phyloP scores from a whole-genome alignment of 2,797 vertebrate genomes.

The Phalanger gymnotis region DNA sequence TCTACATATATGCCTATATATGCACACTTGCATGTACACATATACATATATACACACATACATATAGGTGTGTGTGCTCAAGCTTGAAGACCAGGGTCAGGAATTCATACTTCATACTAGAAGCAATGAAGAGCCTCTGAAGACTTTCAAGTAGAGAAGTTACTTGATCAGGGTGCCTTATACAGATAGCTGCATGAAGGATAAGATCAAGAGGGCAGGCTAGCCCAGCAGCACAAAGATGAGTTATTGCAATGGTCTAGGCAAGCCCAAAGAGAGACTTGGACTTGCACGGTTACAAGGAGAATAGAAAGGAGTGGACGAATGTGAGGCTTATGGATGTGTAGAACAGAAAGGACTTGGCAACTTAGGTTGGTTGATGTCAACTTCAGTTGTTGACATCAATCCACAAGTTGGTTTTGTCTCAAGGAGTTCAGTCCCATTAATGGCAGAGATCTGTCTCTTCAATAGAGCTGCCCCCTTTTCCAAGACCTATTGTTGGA shows the following conservation, averaged over 20 bases:
- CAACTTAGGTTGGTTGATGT: background rate
- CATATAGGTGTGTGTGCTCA: background rate
- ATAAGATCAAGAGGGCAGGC: background rate
- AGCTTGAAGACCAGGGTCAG: background rate
- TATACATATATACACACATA: too few species aligned
- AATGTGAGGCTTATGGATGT: background rate
- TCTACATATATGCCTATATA: too few species aligned
- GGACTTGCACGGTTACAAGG: background rate
- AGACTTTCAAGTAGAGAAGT: background rate
- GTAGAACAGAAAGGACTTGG: background rate
- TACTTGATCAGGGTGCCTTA: background rate
- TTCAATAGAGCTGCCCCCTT: background rate
- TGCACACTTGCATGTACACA: too few species aligned
- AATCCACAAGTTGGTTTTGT: background rate
- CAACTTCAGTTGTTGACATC: background rate
- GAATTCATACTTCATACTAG: background rate
- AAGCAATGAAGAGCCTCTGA: background rate
- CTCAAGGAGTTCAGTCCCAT: background rate
- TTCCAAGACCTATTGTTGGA: background rate
- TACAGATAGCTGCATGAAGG: background rate
- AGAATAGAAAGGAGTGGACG: background rate
- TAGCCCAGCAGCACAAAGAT: background rate
- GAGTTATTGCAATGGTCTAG: background rate
- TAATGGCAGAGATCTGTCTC: background rate
- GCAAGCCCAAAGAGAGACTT: background rate